Percentiles rank a stretch among this genome's conserved stretches.
phyloP scores from a whole-genome alignment of 23 tunicate species.

The Botrylloides violaceus region DNA sequence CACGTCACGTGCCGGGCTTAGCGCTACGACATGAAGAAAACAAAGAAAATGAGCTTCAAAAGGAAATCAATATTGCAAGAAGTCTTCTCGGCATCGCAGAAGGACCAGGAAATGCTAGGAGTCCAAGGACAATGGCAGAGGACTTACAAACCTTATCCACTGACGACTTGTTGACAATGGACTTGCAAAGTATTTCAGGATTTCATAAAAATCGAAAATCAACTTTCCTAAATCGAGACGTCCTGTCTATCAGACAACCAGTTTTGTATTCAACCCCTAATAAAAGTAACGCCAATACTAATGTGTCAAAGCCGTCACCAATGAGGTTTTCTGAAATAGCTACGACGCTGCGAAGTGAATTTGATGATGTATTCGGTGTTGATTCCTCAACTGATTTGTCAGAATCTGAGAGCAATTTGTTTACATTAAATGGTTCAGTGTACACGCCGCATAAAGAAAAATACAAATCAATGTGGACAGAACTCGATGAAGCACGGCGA shows the following conservation, averaged over 20 bases:
- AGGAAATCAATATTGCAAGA: neutral
- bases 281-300: neutral
- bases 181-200: neutral
- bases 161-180: neutral
- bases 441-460: constrained; percentile 1
- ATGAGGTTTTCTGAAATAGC: neutral
- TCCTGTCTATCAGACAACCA: neutral
- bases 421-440: neutral
- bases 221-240: neutral
- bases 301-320: neutral
- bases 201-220: neutral
- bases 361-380: neutral
- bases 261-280: neutral
- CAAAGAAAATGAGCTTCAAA: neutral
- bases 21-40: too few relatives aligned
- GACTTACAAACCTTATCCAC: neutral
- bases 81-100: neutral
- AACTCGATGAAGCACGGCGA: neutral
- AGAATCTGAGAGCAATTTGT: neutral
- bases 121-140: too few relatives aligned
- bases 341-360: neutral
- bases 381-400: neutral
- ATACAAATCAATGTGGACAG: neutral
- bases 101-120: too few relatives aligned
- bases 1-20: neutral